phyloP scores from a whole-genome alignment of 2,113 vertebrate species.

The Pluvialis apricaria region DNA sequence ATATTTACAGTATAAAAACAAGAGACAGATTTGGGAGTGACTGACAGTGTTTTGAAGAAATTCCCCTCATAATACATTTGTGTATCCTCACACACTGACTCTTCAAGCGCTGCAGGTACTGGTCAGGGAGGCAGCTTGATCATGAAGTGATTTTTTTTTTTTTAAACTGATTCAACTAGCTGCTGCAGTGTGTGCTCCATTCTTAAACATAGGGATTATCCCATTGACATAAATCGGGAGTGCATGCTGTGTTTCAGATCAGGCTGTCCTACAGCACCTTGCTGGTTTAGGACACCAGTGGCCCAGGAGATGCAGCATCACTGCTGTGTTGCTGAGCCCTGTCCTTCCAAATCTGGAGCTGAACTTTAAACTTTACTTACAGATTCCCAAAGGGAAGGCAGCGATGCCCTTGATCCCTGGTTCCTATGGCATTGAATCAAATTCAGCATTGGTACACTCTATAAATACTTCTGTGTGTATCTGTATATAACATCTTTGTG shows the following conservation, averaged over 20 bases:
- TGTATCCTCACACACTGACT: background rate
- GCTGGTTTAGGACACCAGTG: background rate
- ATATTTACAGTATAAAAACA: background rate
- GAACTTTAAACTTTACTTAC: background rate
- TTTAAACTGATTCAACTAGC: background rate
- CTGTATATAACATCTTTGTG: background rate
- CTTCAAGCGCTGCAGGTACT: background rate
- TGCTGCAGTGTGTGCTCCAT: background rate
- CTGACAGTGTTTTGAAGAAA: background rate
- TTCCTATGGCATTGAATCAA: background rate
- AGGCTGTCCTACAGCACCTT: background rate
- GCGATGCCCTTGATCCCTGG: fast-evolving
- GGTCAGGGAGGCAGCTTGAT: background rate
- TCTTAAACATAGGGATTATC: background rate
- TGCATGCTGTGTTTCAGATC: background rate
- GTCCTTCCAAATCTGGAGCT: background rate
- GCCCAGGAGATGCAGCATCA: background rate
- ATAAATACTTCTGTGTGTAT: background rate
- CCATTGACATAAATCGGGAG: background rate
- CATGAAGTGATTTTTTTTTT: background rate
- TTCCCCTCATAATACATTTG: background rate
- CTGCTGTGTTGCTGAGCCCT: background rate
- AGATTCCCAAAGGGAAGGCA: background rate
- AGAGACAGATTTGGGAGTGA: background rate
- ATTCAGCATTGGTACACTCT: background rate